Conservation (phyloP, 2,113 vertebrate species). For the Sorex fumeus region DNA sequence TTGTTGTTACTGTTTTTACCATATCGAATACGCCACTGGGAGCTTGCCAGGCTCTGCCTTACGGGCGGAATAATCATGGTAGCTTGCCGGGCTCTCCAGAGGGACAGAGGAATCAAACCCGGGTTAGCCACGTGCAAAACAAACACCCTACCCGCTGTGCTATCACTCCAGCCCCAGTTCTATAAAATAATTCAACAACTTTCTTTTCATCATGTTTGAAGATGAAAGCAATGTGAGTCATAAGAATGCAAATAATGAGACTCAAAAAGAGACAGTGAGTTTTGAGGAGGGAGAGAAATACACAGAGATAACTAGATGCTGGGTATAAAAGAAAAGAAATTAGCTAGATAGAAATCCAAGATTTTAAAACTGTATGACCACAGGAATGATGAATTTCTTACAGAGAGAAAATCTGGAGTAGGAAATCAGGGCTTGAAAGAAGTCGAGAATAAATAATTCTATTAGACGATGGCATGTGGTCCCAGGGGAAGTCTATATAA, state of each 20-base stretch:
- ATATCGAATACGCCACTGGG: no score
- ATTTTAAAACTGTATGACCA: conserved; percentile 35
- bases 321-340: conserved; percentile 21
- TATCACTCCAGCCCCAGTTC: no score
- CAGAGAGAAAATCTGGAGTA: not conserved
- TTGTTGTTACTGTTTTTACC: no score
- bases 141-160: no score
- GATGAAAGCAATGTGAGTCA: not conserved
- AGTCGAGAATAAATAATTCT: conserved; percentile 53
- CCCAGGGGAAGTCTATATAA: not conserved
- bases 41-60: no score
- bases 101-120: no score
- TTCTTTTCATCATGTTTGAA: not conserved
- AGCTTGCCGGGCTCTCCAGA: no score
- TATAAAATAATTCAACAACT: not conserved
- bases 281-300: not conserved
- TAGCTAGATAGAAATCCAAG: conserved; percentile 20
- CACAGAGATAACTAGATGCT: not conserved
- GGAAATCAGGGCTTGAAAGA: not conserved
- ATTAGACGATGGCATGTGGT: not conserved
- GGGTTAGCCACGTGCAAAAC: no score
- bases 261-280: not conserved
- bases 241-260: not conserved
- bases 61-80: no score
- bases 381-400: conserved; percentile 5